phyloP scores from a whole-genome alignment of 2,888 invertebrate species.

The Sisyra terminalis region DNA sequence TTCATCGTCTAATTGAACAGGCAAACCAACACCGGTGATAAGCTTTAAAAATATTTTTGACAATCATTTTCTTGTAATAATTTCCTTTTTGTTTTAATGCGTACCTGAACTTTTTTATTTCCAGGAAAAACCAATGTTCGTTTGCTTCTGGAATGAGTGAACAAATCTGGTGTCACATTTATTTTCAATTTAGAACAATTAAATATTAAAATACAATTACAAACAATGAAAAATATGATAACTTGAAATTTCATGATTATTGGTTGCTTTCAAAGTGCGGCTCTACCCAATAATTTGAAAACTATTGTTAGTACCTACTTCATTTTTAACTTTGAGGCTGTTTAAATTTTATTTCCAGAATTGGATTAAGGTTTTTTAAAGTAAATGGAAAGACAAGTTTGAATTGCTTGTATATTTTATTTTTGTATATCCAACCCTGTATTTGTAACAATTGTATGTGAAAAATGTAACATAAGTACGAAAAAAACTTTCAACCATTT shows the following conservation, averaged over 20 bases:
- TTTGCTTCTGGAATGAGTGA: constrained; percentile 26
- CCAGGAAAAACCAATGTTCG: constrained; percentile 41
- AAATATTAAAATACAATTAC: neutral
- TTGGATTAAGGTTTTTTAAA: neutral
- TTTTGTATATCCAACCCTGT: no score
- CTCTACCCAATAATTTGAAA: no score
- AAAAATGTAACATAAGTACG: no score
- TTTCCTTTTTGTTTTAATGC: constrained; percentile 8
- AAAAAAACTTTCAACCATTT: no score
- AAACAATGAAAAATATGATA: neutral
- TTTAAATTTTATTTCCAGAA: neutral
- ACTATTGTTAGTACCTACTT: no score
- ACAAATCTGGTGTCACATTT: neutral
- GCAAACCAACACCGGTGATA: constrained; percentile 47
- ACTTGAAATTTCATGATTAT: neutral
- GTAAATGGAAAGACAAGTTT: no score
- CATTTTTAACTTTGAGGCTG: no score
- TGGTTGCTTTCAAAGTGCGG: neutral
- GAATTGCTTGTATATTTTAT: no score
- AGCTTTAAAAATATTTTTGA: constrained; percentile 28
- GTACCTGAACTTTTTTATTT: constrained; percentile 41
- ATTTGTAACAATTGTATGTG: no score
- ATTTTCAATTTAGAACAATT: neutral
- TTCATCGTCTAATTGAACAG: constrained; percentile 42
- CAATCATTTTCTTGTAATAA: neutral